Evolutionary conservation across 1,140 invertebrate species (phyloP).

Genomic region (Drosophila pseudoananassae): DNA sequence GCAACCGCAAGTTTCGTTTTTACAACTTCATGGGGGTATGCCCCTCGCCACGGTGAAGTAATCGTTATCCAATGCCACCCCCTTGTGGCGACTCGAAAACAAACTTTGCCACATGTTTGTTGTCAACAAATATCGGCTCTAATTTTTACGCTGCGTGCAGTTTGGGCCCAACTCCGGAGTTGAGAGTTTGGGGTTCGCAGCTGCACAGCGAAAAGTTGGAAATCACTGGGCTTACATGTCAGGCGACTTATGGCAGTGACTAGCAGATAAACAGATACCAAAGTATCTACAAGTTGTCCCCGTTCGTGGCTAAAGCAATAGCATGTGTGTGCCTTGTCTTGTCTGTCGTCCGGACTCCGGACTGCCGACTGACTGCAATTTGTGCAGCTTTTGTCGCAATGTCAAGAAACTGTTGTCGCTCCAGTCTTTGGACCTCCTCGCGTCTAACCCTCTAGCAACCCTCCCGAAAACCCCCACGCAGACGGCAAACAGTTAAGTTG

Average conservation of each 20-base stretch:
- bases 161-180: not conserved
- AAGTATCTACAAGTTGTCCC: slow-evolving; percentile 62
- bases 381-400: slow-evolving; percentile 59
- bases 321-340: slow-evolving; percentile 21
- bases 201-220: slow-evolving; percentile 53
- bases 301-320: slow-evolving; percentile 24
- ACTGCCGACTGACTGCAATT: slow-evolving; percentile 40
- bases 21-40: slow-evolving; percentile 47
- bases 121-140: slow-evolving; percentile 73
- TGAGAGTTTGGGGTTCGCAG: slow-evolving; percentile 37
- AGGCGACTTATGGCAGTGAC: slow-evolving; percentile 47
- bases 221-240: slow-evolving; percentile 53
- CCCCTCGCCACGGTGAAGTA: slow-evolving; percentile 20
- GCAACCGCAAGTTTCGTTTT: slow-evolving; percentile 57
- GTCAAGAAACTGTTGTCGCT: slow-evolving; percentile 57
- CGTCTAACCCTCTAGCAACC: not conserved
- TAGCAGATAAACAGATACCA: slow-evolving; percentile 54
- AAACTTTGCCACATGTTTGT: slow-evolving; percentile 68
- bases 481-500: slow-evolving; percentile 49
- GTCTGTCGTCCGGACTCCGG: slow-evolving; percentile 13
- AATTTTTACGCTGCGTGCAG: slow-evolving; percentile 66
- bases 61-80: slow-evolving; percentile 41
- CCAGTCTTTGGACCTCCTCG: not conserved
- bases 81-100: slow-evolving; percentile 25
- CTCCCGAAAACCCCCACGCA: slow-evolving; percentile 15